Percentiles rank a stretch among this genome's conserved stretches.
Evolutionary conservation across 2,113 vertebrate genomes (phyloP).

Genomic region (Hemibagrus wyckioides): DNA sequence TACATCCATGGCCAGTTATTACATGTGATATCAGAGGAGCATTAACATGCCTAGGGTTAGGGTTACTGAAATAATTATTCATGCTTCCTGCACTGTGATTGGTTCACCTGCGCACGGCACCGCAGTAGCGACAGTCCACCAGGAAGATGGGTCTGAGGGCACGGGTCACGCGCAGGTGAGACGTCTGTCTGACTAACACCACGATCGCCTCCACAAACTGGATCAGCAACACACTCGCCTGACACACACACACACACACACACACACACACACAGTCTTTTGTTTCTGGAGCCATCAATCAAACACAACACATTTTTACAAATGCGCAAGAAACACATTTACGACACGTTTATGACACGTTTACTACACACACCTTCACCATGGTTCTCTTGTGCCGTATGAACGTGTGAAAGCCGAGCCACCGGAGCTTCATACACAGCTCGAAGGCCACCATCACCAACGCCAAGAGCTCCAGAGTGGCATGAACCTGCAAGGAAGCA

Average conservation of each 20-base stretch:
- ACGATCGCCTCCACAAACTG: constrained; percentile 96
- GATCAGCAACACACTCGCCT: constrained; percentile 88
- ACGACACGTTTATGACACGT: neutral
- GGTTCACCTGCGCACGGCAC: constrained; percentile 87
- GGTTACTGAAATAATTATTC: constrained; percentile 8
- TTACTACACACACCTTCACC: constrained; percentile 82
- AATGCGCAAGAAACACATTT: neutral
- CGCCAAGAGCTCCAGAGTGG: constrained; percentile 91
- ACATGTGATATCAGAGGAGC: neutral
- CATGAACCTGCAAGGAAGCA: constrained; percentile 80
- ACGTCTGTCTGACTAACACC: constrained; percentile 92
- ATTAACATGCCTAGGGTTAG: neutral
- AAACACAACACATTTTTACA: neutral
- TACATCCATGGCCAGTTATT: neutral
- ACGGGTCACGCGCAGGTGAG: constrained; percentile 90
- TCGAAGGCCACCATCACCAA: constrained; percentile 93
- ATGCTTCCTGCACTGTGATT: neutral
- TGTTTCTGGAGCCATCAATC: neutral
- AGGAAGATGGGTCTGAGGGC: constrained; percentile 96
- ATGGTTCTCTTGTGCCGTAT: constrained; percentile 95
- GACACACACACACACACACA: constrained; percentile 37
- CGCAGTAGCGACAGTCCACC: constrained; percentile 96
- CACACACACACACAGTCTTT: constrained; percentile 2
- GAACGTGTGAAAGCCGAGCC: constrained; percentile 93
- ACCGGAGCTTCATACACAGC: constrained; percentile 93